Evolutionary conservation across 2,113 vertebrate genomes (phyloP).

Genomic region (Setophaga coronata): DNA sequence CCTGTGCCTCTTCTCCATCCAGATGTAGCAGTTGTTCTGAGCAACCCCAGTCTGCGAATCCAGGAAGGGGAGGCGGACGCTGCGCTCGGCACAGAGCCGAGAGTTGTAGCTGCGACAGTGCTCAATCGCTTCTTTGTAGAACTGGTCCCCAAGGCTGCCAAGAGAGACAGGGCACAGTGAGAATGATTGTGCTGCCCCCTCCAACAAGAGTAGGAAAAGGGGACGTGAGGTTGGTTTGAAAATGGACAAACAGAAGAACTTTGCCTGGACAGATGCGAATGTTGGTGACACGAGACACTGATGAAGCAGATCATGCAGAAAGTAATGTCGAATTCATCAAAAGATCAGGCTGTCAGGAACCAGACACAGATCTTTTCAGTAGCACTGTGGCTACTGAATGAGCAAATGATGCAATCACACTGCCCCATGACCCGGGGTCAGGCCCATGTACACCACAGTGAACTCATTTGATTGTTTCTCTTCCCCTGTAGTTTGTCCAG

Average conservation of each 20-base stretch:
- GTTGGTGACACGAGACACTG: neutral
- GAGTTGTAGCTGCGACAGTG: constrained; percentile 98
- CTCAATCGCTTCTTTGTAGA: constrained; percentile 97
- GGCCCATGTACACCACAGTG: neutral
- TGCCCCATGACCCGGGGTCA: neutral
- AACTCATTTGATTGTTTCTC: neutral
- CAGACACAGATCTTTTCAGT: neutral
- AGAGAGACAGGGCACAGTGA: constrained; percentile 2
- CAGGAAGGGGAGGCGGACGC: constrained; percentile 94
- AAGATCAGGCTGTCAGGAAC: neutral
- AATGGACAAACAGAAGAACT: neutral
- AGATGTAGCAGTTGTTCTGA: constrained; percentile 99
- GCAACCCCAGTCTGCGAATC: constrained; percentile 96
- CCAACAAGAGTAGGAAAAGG: neutral
- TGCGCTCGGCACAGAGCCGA: constrained; percentile 92
- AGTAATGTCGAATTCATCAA: neutral
- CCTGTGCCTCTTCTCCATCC: constrained; percentile 97
- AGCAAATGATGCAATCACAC: neutral
- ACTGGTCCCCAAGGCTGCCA: constrained; percentile 92
- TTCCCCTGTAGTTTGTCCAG: neutral
- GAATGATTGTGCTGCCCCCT: neutral
- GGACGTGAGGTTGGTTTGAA: neutral
- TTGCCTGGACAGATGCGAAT: neutral
- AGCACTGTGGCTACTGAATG: neutral
- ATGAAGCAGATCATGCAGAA: neutral